Conservation (phyloP, 2,113 vertebrate genomes). For the Tichodroma muraria region DNA sequence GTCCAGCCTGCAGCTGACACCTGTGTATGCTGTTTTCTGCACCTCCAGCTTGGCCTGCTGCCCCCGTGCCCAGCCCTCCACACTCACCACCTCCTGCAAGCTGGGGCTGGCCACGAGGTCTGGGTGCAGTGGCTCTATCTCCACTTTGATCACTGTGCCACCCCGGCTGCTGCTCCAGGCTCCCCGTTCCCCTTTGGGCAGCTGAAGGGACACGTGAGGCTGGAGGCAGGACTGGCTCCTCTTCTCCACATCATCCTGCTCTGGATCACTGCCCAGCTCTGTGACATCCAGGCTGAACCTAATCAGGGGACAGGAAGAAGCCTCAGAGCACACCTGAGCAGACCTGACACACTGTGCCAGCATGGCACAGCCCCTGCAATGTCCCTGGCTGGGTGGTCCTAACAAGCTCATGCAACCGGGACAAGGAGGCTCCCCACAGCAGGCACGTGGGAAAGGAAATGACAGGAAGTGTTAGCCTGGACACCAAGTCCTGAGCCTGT, state of each 20-base stretch:
- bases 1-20: background rate
- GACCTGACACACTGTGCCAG: background rate
- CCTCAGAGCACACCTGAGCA: background rate
- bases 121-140: background rate
- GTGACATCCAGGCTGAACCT: constrained; percentile 82
- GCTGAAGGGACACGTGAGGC: constrained; percentile 38
- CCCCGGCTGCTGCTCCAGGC: background rate
- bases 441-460: background rate
- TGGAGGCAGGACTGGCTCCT: background rate
- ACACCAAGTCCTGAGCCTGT: background rate
- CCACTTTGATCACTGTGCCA: constrained; percentile 1
- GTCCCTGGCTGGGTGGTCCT: background rate
- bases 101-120: background rate
- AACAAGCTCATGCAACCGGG: background rate
- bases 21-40: background rate
- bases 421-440: background rate
- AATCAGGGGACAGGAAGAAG: background rate
- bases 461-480: background rate
- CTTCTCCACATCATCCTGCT: constrained; percentile 66
- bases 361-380: background rate
- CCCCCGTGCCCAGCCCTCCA: accelerated
- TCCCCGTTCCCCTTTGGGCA: constrained; percentile 6
- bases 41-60: background rate
- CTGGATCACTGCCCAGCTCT: constrained; percentile 74
- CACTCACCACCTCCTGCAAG: constrained; percentile 8